Conservation (phyloP, 2,797 vertebrate species). For the Acanthiza pusilla region DNA sequence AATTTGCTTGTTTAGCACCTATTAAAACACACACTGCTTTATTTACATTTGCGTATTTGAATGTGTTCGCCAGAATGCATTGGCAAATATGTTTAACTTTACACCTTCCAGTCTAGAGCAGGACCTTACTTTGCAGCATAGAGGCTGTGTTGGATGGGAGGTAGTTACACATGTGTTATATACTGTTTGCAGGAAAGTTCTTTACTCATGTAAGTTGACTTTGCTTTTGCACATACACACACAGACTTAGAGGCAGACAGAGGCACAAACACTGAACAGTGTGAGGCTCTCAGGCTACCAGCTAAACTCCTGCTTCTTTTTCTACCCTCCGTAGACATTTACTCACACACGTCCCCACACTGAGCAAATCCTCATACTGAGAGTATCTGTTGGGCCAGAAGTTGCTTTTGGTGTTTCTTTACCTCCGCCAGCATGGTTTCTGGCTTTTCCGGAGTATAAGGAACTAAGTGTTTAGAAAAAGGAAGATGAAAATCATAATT, state of each 20-base stretch:
- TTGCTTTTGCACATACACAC: not conserved
- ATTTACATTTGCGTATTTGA: conserved; percentile 12
- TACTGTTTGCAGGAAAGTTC: not conserved
- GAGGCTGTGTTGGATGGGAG: not conserved
- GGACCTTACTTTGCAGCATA: not conserved
- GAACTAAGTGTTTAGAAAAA: not conserved
- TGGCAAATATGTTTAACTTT: conserved; percentile 17
- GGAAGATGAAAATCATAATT: not conserved
- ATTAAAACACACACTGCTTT: conserved; percentile 34
- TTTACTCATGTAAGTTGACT: not conserved
- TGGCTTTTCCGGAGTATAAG: not conserved
- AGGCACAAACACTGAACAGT: not conserved
- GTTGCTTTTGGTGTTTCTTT: not conserved
- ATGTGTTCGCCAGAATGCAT: not conserved
- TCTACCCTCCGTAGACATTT: not conserved
- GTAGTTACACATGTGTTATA: not conserved
- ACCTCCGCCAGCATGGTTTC: not conserved
- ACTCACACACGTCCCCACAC: not conserved
- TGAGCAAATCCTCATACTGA: not conserved
- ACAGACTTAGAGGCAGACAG: not conserved
- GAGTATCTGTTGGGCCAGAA: not conserved
- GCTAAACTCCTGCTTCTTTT: not conserved
- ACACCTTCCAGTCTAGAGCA: conserved; percentile 21
- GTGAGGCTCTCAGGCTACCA: not conserved
- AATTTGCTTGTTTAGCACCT: conserved; percentile 53